Percentiles rank a stretch among this genome's conserved stretches.
Evolutionary conservation across 1,140 invertebrate species (phyloP).

Genomic region (Aphelinus certus): DNA sequence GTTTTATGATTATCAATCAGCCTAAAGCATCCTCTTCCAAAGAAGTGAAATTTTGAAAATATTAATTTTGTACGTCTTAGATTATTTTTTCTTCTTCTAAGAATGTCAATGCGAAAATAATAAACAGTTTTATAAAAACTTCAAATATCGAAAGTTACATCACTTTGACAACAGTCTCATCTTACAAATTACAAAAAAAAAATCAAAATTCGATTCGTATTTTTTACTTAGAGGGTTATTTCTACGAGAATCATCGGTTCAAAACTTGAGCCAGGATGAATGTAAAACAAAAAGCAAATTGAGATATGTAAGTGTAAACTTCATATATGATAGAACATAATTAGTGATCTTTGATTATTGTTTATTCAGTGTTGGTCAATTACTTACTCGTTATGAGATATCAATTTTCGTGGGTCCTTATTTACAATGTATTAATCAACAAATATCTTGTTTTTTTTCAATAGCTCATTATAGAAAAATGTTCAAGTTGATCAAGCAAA

Average conservation of each 20-base stretch:
- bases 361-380: neutral
- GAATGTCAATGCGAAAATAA: conserved; percentile 20
- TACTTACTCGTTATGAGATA: too few species aligned
- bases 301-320: too few species aligned
- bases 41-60: conserved; percentile 16
- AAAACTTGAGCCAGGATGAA: too few species aligned
- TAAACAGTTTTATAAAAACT: conserved; percentile 2
- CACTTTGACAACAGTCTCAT: too few species aligned
- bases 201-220: neutral
- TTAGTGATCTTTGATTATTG: conserved; percentile 8
- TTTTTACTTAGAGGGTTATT: neutral
- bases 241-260: too few species aligned
- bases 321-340: neutral
- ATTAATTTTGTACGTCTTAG: conserved; percentile 28
- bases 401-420: too few species aligned
- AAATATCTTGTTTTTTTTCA: too few species aligned
- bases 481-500: conserved; percentile 1
- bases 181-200: too few species aligned
- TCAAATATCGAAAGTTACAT: neutral
- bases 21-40: neutral
- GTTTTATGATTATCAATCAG: conserved; percentile 9
- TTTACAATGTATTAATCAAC: too few species aligned
- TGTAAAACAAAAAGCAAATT: too few species aligned
- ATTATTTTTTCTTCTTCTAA: conserved; percentile 14
- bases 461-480: conserved; percentile 1